A percentile compares a stretch with the other conserved stretches of the same genome.
These are phyloP conservation scores for Odontothrips loti DNA, from an alignment of 2,888 invertebrate genomes.

Conservation along the genomic window DNA sequence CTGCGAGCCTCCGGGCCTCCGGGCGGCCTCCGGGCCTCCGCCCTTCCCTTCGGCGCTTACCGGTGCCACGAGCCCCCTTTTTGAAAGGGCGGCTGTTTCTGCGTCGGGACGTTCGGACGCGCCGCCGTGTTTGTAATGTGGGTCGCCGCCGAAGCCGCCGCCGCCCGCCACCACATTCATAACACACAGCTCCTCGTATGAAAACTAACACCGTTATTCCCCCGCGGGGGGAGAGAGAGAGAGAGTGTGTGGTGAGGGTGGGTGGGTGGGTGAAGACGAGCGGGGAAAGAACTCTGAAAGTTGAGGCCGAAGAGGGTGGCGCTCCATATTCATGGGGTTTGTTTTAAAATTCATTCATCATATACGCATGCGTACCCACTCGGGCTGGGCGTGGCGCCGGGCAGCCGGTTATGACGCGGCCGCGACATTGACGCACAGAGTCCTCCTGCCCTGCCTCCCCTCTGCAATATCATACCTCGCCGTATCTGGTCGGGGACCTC, in stretches of 20 bases:
- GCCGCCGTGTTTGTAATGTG: no score
- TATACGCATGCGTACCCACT: conserved; percentile 39
- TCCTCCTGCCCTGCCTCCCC: conserved; percentile 14
- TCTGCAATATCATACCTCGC: background rate
- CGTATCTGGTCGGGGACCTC: conserved; percentile 35
- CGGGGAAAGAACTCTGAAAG: conserved; percentile 34
- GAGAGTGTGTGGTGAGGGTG: background rate
- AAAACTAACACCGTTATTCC: conserved; percentile 35
- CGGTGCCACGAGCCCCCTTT: no score
- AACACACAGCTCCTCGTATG: conserved; percentile 33
- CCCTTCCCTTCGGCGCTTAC: background rate
- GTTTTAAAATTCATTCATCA: conserved; percentile 43
- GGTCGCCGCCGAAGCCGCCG: no score
- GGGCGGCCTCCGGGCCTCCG: background rate
- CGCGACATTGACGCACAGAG: conserved; percentile 35
- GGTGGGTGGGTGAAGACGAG: conserved; percentile 30
- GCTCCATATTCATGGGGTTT: conserved; percentile 15
- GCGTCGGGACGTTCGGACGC: no score
- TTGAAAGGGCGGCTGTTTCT: no score
- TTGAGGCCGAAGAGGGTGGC: background rate
- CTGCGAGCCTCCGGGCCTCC: background rate
- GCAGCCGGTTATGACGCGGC: no score
- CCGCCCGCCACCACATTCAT: conserved; percentile 38
- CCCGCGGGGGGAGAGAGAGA: conserved; percentile 33
- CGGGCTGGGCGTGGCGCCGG: no score